phyloP scores from a whole-genome alignment of 1,140 invertebrate species.

The Papilio xuthus region DNA sequence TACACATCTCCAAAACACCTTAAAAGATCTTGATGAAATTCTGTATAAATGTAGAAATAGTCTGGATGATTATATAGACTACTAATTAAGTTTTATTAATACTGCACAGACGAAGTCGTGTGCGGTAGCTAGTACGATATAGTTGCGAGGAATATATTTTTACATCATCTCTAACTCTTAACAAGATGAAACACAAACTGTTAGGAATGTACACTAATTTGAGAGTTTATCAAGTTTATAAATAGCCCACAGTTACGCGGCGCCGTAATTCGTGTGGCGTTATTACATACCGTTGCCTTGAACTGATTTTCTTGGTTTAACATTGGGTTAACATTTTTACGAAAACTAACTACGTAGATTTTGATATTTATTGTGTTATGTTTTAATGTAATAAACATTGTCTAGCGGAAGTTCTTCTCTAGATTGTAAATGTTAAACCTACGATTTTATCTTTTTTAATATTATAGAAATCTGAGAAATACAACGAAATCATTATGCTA shows the following conservation, averaged over 20 bases:
- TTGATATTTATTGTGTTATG: background rate
- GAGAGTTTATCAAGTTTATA: constrained; percentile 11
- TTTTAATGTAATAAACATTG: background rate
- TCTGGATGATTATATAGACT: too few relatives aligned
- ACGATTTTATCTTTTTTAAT: background rate
- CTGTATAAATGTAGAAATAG: too few relatives aligned
- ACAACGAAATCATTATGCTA: background rate
- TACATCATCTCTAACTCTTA: background rate
- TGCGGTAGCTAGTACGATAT: too few relatives aligned
- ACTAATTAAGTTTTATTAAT: too few relatives aligned
- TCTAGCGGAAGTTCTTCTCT: too few relatives aligned
- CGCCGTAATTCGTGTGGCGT: background rate
- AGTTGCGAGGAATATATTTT: background rate
- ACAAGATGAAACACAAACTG: background rate
- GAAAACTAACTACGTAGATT: background rate
- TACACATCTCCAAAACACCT: too few relatives aligned
- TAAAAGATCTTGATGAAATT: too few relatives aligned
- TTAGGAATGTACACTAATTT: background rate
- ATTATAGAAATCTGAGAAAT: background rate
- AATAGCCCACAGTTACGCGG: background rate
- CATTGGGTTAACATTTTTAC: background rate
- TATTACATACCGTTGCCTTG: background rate
- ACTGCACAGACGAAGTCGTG: too few relatives aligned
- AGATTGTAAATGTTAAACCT: background rate
- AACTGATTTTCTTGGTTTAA: background rate